phyloP scores from a whole-genome alignment of 2,113 vertebrate genomes.

The Rousettus leschenaultii region DNA sequence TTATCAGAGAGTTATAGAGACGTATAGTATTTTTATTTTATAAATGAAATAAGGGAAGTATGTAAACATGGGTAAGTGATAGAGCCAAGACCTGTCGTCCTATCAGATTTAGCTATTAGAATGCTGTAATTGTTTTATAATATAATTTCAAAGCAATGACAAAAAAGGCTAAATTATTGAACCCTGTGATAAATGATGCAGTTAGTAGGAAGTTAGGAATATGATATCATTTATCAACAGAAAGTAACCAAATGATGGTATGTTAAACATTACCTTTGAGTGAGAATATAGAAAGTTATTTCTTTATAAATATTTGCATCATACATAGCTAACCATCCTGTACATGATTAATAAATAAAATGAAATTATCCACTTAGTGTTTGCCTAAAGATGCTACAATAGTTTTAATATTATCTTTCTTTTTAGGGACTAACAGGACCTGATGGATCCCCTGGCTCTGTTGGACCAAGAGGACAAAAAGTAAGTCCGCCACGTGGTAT shows the following conservation, averaged over 20 bases:
- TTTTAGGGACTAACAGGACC: conserved; percentile 94
- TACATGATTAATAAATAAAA: neutral
- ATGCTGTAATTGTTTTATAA: neutral
- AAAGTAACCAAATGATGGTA: neutral
- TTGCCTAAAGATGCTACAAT: neutral
- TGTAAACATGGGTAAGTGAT: neutral
- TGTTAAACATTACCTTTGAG: neutral
- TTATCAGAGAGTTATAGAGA: neutral
- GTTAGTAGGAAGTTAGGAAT: neutral
- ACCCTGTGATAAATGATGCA: neutral
- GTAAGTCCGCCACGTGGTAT: conserved; percentile 81
- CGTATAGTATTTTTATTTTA: conserved; percentile 15
- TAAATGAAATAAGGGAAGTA: neutral
- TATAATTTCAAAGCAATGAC: conserved; percentile 28
- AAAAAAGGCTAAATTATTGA: neutral
- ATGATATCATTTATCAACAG: neutral
- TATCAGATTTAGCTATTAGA: neutral
- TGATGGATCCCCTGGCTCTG: conserved; percentile 88
- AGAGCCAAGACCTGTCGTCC: neutral
- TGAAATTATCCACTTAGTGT: neutral
- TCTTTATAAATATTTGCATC: neutral
- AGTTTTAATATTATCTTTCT: conserved; percentile 61
- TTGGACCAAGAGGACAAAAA: conserved; percentile 92
- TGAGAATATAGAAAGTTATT: neutral
- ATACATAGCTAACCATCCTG: neutral